Base-by-base conservation (phyloP, 1,140 invertebrate genomes). In the Meloidogyne hapla region DNA sequence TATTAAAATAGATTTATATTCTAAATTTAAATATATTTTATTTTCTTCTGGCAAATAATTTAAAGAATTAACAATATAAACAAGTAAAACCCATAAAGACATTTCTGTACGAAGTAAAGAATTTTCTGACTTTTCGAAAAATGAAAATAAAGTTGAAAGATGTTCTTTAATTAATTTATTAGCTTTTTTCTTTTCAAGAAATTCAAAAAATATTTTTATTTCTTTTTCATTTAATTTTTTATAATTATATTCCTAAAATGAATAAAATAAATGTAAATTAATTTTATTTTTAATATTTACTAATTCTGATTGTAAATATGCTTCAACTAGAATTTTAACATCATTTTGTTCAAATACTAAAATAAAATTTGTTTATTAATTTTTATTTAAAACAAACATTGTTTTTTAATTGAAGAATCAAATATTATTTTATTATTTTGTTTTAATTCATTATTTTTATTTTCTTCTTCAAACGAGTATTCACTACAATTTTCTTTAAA, bases 151-250 rank as follows among this genome's bases (percentile, higher is more conserved):
- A 56, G n/a, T 56, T 56, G 48, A n/a, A 56, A 56, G 48, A 8
- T 56, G 48, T n/a, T 56, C 18, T 56, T 56, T 56, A 56, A 56
- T 56, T 56, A 56, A n/a, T 56, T 56, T 56, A 56, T 56, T 56
- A 56, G n/a, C 4, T 56, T 56, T 56, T n/a, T 56, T 56, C n/a
- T 56, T 18, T 6, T 56, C 48, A 15, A 56, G 12, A 56, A 56
- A 56, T n/a, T n/a, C 48, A 56, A 56, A 56, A 21, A 56, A 56
- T 56, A n/a, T 56, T 56, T 56, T 56, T 56, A 56, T 56, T 56
- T 56, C 48, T 56, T 56, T 56, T 6, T 56, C 48, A 56, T 56
- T 18, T n/a, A 56, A n/a, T 4, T 6, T n/a, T 56, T 56, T 56
- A 6, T 56, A 56, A n/a, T n/a, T n/a, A 56, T n/a, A 56, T 56